Conservation (phyloP, 2,797 vertebrate species). For the Benthosema pterotum region DNA sequence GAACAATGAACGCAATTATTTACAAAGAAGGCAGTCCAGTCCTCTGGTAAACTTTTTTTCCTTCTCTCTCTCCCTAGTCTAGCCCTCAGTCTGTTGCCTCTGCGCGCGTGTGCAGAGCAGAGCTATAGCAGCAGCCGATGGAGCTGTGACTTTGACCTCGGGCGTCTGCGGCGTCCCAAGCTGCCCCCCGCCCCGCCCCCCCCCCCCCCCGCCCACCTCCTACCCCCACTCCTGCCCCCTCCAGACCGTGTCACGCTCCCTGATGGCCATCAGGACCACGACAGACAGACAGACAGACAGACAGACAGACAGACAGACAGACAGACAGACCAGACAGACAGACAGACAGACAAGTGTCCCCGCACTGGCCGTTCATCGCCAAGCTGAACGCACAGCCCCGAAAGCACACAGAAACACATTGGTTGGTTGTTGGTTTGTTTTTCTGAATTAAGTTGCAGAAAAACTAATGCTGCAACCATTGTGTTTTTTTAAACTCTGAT, state of each 20-base stretch:
- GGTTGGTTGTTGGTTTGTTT: no score
- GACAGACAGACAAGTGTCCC: no score
- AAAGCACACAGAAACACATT: no score
- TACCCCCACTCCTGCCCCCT: slow-evolving; percentile 54
- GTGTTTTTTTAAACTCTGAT: no score
- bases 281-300: no score
- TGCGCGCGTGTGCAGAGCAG: slow-evolving; percentile 27
- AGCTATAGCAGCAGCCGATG: slow-evolving; percentile 19
- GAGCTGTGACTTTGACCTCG: slow-evolving; percentile 73
- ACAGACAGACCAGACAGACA: no score
- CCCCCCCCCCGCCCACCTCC: no score
- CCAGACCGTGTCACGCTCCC: slow-evolving; percentile 29
- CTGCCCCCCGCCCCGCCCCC: slow-evolving; percentile 43
- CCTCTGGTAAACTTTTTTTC: slow-evolving; percentile 72
- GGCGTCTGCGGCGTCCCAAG: slow-evolving; percentile 58
- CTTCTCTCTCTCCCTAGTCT: slow-evolving; percentile 1
- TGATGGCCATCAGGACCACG: slow-evolving; percentile 49
- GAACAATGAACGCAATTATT: slow-evolving; percentile 85
- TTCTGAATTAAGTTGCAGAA: no score
- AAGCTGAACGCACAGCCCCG: no score
- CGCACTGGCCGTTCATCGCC: slow-evolving; percentile 45
- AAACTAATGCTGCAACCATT: no score
- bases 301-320: no score
- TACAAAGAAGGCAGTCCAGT: slow-evolving; percentile 81
- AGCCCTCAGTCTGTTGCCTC: no score